phyloP scores from a whole-genome alignment of 2,888 invertebrate species.

The Muscina levida region DNA sequence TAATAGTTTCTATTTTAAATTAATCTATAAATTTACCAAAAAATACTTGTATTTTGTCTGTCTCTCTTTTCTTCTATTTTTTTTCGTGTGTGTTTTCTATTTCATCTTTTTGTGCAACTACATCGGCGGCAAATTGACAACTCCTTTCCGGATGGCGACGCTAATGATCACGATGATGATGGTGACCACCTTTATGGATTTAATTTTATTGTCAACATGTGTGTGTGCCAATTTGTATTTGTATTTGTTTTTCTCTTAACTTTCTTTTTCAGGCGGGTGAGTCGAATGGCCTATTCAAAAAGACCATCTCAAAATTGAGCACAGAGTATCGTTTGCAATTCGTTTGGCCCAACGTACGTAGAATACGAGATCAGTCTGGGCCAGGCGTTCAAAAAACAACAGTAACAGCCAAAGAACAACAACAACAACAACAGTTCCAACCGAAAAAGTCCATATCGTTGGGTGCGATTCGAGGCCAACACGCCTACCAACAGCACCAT shows the following conservation, averaged over 20 bases:
- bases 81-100: conserved; percentile 45
- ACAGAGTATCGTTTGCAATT: conserved; percentile 94
- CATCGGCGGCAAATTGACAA: too few species aligned
- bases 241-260: conserved; percentile 62
- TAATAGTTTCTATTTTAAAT: conserved; percentile 54
- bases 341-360: conserved; percentile 88
- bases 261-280: conserved; percentile 81
- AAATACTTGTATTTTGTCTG: conserved; percentile 78
- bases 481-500: conserved; percentile 83
- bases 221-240: conserved; percentile 65
- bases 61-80: conserved; percentile 68
- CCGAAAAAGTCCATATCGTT: conserved; percentile 89
- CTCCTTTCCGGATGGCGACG: conserved; percentile 54
- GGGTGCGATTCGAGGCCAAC: conserved; percentile 84
- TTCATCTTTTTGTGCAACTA: conserved; percentile 43
- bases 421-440: conserved; percentile 77
- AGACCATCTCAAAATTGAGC: conserved; percentile 87
- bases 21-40: conserved; percentile 72
- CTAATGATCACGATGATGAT: neutral
- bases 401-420: conserved; percentile 92
- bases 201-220: conserved; percentile 59
- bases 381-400: conserved; percentile 88
- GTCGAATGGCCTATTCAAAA: conserved; percentile 86
- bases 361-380: conserved; percentile 79
- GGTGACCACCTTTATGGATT: neutral